Conservation (phyloP, 92 coral and sea anemone species). For the Porites lobata region DNA sequence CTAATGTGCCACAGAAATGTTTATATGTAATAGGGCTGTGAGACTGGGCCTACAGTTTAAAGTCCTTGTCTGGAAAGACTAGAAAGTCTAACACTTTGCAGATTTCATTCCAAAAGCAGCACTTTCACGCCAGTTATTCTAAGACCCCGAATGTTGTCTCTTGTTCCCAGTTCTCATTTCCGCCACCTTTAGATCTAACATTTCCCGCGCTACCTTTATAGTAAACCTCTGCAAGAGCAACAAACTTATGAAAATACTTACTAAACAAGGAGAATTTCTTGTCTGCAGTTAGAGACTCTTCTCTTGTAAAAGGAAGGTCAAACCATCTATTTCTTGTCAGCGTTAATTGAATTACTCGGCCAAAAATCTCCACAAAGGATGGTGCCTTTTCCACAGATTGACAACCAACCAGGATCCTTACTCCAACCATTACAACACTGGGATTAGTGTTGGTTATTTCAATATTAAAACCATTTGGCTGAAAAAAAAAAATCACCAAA, state of each 20-base stretch:
- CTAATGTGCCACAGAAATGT: too few species aligned
- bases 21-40: too few species aligned
- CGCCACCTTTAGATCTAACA: background rate
- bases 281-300: slow-evolving; percentile 94
- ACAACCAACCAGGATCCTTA: slow-evolving; percentile 93
- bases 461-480: slow-evolving; percentile 96
- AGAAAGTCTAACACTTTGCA: too few species aligned
- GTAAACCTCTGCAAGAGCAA: too few species aligned
- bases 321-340: slow-evolving; percentile 96
- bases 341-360: slow-evolving; percentile 86
- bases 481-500: slow-evolving; percentile 17
- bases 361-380: slow-evolving; percentile 93
- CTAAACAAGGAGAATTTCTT: slow-evolving; percentile 92
- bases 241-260: slow-evolving; percentile 31
- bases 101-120: too few species aligned
- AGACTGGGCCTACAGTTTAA: too few species aligned
- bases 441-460: slow-evolving; percentile 96
- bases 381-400: slow-evolving; percentile 95
- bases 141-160: too few species aligned
- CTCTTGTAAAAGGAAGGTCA: slow-evolving; percentile 95
- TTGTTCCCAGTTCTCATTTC: too few species aligned
- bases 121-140: too few species aligned
- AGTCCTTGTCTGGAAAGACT: too few species aligned
- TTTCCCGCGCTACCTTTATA: background rate
- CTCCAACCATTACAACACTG: slow-evolving; percentile 92